A percentile compares a stretch with the other conserved stretches of the same genome.
Conservation (phyloP, 1,140 invertebrate genomes). For the Drosophila azteca region DNA sequence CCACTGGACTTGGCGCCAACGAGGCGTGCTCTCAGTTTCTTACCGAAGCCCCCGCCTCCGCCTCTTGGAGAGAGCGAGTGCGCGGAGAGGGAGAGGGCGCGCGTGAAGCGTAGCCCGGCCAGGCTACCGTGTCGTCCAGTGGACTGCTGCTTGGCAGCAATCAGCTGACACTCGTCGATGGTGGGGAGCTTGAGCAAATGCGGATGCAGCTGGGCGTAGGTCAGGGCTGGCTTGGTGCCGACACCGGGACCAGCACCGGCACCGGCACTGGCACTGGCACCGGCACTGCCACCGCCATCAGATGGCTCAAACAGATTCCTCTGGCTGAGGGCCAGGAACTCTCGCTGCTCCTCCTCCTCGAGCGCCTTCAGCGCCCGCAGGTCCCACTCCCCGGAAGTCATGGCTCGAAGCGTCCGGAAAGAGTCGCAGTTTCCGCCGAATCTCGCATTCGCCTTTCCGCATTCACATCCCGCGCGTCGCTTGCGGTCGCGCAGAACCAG, state of each 20-base stretch:
- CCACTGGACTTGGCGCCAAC: slow-evolving; percentile 66
- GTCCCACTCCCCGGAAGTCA: slow-evolving; percentile 83
- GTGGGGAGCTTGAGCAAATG: slow-evolving; percentile 75
- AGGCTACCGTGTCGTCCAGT: slow-evolving; percentile 33
- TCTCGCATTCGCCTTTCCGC: no score
- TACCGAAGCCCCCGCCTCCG: slow-evolving; percentile 54
- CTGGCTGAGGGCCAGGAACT: slow-evolving; percentile 77
- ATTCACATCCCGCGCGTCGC: no score
- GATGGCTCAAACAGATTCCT: slow-evolving; percentile 64
- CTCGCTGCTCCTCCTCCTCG: slow-evolving; percentile 78
- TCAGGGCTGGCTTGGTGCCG: slow-evolving; percentile 38
- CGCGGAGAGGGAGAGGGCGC: slow-evolving; percentile 74
- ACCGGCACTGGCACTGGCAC: slow-evolving; percentile 15
- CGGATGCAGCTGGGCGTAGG: slow-evolving; percentile 74
- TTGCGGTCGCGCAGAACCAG: not conserved
- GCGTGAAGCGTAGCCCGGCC: slow-evolving; percentile 64
- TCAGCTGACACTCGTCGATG: slow-evolving; percentile 73
- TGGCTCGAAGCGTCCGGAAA: slow-evolving; percentile 24
- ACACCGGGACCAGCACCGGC: slow-evolving; percentile 12
- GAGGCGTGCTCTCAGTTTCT: slow-evolving; percentile 68
- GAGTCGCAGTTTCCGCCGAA: no score
- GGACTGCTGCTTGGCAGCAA: slow-evolving; percentile 60
- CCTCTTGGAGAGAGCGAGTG: slow-evolving; percentile 62
- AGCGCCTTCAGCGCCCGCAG: slow-evolving; percentile 80
- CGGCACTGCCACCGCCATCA: slow-evolving; percentile 19